Evolutionary conservation across 1,140 invertebrate genomes (phyloP).

Genomic region (Drosophila pachea): DNA sequence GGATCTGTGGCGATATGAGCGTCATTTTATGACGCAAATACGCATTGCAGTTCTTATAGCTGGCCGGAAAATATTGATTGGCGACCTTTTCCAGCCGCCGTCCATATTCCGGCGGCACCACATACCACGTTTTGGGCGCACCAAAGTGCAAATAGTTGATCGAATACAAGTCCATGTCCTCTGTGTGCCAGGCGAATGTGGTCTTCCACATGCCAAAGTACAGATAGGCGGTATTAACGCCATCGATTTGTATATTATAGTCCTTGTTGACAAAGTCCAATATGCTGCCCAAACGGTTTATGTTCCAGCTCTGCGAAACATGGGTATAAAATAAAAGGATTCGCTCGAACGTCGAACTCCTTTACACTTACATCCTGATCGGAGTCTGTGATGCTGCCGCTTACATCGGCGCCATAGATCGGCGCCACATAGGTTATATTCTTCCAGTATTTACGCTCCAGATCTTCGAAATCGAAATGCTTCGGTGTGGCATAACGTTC

Average conservation of each 20-base stretch:
- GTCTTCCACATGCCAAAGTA: slow-evolving; percentile 99
- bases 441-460: slow-evolving; percentile 99
- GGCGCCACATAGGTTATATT: slow-evolving; percentile 95
- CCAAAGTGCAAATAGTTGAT: slow-evolving; percentile 98
- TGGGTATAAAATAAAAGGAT: slow-evolving; percentile 13
- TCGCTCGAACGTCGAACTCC: neutral
- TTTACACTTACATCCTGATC: slow-evolving; percentile 80
- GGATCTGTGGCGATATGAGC: slow-evolving; percentile 94
- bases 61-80: slow-evolving; percentile 93
- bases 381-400: slow-evolving; percentile 94
- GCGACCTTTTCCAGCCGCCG: slow-evolving; percentile 94
- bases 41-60: slow-evolving; percentile 92
- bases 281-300: slow-evolving; percentile 95
- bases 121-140: slow-evolving; percentile 97
- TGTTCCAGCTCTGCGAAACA: slow-evolving; percentile 88
- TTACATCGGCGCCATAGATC: slow-evolving; percentile 98
- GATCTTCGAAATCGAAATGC: slow-evolving; percentile 94
- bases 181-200: slow-evolving; percentile 99
- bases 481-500: slow-evolving; percentile 90
- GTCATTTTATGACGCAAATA: slow-evolving; percentile 99
- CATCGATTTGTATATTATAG: slow-evolving; percentile 97
- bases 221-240: slow-evolving; percentile 98
- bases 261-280: slow-evolving; percentile 96
- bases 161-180: slow-evolving; percentile 99
- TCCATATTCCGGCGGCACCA: slow-evolving; percentile 96